Evolutionary conservation across 2,113 vertebrate genomes (phyloP).

Genomic region (Noturus placidus): DNA sequence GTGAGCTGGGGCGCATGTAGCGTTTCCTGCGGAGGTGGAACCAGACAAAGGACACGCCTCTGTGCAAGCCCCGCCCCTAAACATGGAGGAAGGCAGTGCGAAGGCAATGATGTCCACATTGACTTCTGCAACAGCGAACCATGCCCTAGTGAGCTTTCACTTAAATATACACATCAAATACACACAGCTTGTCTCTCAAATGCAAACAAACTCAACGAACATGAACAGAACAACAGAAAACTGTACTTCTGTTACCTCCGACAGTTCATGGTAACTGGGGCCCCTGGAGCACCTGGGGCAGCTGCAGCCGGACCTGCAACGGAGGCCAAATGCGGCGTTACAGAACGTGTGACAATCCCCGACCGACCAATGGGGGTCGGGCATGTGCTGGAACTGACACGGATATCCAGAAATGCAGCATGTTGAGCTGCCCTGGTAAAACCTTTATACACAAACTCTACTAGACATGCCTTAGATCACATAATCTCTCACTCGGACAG

Average conservation of each 20-base stretch:
- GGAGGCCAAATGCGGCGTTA: slow-evolving; percentile 86
- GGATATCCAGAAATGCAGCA: slow-evolving; percentile 85
- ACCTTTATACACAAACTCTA: neutral
- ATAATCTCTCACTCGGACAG: neutral
- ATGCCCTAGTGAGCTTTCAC: slow-evolving; percentile 84
- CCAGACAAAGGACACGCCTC: slow-evolving; percentile 81
- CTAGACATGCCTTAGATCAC: neutral
- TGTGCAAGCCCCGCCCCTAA: slow-evolving; percentile 85
- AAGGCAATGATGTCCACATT: slow-evolving; percentile 83
- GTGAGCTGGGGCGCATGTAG: slow-evolving; percentile 87
- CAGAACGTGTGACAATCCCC: slow-evolving; percentile 88
- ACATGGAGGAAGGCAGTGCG: slow-evolving; percentile 83
- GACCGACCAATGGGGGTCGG: slow-evolving; percentile 82
- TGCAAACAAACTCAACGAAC: neutral
- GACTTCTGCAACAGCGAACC: slow-evolving; percentile 93
- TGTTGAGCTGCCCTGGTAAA: slow-evolving; percentile 81
- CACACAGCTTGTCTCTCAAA: neutral
- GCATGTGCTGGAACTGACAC: slow-evolving; percentile 86
- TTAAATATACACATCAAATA: neutral
- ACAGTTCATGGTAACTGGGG: slow-evolving; percentile 91
- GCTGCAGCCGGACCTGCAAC: slow-evolving; percentile 86
- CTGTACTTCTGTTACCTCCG: neutral
- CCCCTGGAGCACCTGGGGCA: slow-evolving; percentile 88
- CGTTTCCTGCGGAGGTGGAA: slow-evolving; percentile 89
- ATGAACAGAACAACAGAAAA: neutral